Percentiles rank a stretch among this genome's conserved stretches.
These are phyloP conservation scores for Saguinus midas DNA, from an alignment of 2,113 vertebrate genomes.

Conservation along the genomic window DNA sequence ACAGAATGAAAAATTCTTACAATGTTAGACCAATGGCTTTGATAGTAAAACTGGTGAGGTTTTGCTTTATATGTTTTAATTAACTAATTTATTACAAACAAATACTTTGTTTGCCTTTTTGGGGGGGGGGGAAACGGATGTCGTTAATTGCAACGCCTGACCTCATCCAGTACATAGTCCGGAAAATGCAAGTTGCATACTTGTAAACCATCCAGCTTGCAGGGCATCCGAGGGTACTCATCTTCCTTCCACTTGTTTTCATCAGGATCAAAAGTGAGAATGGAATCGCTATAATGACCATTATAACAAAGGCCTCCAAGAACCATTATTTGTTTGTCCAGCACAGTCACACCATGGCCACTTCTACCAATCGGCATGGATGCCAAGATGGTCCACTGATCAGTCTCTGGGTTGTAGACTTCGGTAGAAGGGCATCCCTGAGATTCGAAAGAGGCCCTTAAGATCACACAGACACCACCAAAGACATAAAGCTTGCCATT, in stretches of 20 bases:
- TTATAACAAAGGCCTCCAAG: conserved; percentile 99
- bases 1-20: conserved; percentile 75
- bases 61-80: conserved; percentile 71
- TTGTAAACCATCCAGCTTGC: conserved; percentile 99
- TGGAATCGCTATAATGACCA: conserved; percentile 99
- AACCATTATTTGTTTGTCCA: conserved; percentile 99
- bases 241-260: conserved; percentile 99
- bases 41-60: conserved; percentile 79
- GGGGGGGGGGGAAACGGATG: neutral
- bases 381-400: conserved; percentile 98
- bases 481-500: conserved; percentile 99
- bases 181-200: conserved; percentile 99
- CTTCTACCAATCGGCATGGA: conserved; percentile 99
- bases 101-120: conserved; percentile 67
- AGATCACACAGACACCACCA: conserved; percentile 97
- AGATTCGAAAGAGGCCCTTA: conserved; percentile 98
- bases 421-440: conserved; percentile 99
- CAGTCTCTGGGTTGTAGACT: conserved; percentile 95
- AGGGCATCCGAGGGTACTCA: conserved; percentile 99
- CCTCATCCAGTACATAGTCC: conserved; percentile 97
- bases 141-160: conserved; percentile 94
- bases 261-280: conserved; percentile 98
- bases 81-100: conserved; percentile 71
- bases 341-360: conserved; percentile 96
- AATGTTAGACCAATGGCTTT: conserved; percentile 79